Evolutionary conservation across 1,140 invertebrate genomes (phyloP).

Genomic region (Matsumurasca onukii): DNA sequence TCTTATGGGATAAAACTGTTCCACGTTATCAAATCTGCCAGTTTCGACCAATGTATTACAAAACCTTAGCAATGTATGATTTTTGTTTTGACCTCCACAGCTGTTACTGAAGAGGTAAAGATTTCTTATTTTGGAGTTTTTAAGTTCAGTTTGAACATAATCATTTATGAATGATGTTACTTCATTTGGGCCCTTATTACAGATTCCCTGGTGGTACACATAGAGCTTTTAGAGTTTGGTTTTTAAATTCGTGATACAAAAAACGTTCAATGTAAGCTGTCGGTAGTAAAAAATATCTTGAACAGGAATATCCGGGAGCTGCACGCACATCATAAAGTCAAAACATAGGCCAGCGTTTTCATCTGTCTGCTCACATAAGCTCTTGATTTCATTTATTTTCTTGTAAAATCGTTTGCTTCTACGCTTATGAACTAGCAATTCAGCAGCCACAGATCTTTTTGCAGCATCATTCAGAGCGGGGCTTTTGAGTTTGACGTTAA

Average conservation of each 20-base stretch:
- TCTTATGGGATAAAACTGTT: too few species aligned
- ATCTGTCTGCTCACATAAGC: background rate
- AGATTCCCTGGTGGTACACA: constrained; percentile 40
- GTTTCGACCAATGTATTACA: constrained; percentile 28
- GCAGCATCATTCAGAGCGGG: background rate
- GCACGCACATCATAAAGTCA: constrained; percentile 1
- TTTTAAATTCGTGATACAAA: background rate
- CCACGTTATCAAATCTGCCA: constrained; percentile 24
- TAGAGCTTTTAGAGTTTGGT: constrained; percentile 30
- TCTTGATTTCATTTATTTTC: background rate
- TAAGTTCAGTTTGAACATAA: constrained; percentile 35
- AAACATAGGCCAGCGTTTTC: background rate
- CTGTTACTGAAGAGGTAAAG: constrained; percentile 42
- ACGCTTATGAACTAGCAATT: background rate
- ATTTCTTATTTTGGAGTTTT: constrained; percentile 38
- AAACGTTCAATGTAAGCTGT: background rate
- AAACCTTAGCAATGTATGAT: constrained; percentile 33
- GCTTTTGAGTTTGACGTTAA: constrained; percentile 12
- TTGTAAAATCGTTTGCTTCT: constrained; percentile 1
- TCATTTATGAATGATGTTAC: constrained; percentile 36
- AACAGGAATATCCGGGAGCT: constrained; percentile 4
- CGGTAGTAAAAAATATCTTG: constrained; percentile 2
- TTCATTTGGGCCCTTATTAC: constrained; percentile 41
- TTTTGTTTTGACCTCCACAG: constrained; percentile 34
- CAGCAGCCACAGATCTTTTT: background rate